Conservation (phyloP, 2,797 vertebrate species). For the Darevskia mixta region DNA sequence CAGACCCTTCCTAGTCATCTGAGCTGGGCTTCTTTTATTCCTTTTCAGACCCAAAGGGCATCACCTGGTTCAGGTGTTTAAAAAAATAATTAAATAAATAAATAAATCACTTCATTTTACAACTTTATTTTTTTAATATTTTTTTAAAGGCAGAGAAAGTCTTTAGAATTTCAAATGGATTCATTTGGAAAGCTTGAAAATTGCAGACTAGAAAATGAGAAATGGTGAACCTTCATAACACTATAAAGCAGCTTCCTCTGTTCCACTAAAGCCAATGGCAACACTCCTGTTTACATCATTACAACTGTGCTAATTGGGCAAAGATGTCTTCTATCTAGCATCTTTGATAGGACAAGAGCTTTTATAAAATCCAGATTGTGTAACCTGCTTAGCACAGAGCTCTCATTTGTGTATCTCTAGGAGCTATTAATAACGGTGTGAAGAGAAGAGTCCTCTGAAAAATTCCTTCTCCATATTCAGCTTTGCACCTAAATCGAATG, state of each 20-base stretch:
- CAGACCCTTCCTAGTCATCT: neutral
- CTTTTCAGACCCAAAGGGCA: neutral
- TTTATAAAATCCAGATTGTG: conserved; percentile 26
- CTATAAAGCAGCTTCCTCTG: too few species aligned
- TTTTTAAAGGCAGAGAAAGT: conserved; percentile 17
- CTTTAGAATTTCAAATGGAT: neutral
- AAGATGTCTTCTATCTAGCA: neutral
- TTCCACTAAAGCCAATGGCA: neutral
- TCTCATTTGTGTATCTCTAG: neutral
- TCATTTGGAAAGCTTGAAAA: neutral
- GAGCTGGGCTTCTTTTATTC: neutral
- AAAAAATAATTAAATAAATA: neutral
- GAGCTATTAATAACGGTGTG: conserved; percentile 49
- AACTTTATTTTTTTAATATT: neutral
- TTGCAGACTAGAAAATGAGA: neutral
- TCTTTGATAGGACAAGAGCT: conserved; percentile 7
- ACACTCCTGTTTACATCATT: neutral
- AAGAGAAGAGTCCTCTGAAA: neutral
- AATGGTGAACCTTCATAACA: conserved; percentile 16
- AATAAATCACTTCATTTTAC: neutral
- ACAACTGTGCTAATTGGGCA: neutral
- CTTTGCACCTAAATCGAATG: conserved; percentile 58
- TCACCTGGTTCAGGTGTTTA: neutral
- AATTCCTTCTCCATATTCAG: conserved; percentile 44
- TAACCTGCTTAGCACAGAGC: conserved; percentile 25